These are phyloP conservation scores for Aphelinus certus DNA, from an alignment of 1,140 invertebrate genomes.

Conservation along the genomic window DNA sequence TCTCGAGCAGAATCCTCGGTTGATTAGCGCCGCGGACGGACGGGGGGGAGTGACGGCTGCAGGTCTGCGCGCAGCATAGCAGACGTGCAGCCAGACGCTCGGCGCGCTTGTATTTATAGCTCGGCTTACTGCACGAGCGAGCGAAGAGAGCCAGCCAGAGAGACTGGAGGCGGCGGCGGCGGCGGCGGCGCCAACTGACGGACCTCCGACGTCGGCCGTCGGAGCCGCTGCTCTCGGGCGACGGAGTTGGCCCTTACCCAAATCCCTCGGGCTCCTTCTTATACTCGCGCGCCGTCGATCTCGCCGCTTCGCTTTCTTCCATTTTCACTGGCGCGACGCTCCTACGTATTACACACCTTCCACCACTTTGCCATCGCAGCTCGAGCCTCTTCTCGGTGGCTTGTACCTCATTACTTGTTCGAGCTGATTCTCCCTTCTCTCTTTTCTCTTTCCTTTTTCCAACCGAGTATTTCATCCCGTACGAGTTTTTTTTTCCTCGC, in stretches of 20 bases:
- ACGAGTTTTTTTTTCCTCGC: too few species aligned
- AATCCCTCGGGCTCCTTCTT: slow-evolving; percentile 32
- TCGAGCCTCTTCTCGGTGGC: too few species aligned
- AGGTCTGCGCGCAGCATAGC: slow-evolving; percentile 40
- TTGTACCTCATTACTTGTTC: too few species aligned
- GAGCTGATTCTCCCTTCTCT: too few species aligned
- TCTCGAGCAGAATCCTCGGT: too few species aligned
- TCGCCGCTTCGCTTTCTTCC: slow-evolving; percentile 15
- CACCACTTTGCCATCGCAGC: too few species aligned
- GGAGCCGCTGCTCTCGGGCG: slow-evolving; percentile 1
- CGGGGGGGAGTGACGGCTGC: background rate
- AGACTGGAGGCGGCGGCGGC: background rate
- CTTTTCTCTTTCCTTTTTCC: too few species aligned
- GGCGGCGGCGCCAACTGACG: slow-evolving; percentile 18
- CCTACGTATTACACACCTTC: too few species aligned
- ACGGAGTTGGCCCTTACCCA: slow-evolving; percentile 40
- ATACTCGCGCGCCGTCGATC: slow-evolving; percentile 11
- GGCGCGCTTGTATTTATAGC: slow-evolving; percentile 44
- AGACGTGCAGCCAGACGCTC: slow-evolving; percentile 47
- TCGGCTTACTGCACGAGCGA: slow-evolving; percentile 25
- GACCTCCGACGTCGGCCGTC: slow-evolving; percentile 21
- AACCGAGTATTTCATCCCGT: too few species aligned
- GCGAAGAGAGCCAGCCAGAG: slow-evolving; percentile 41
- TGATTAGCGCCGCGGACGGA: too few species aligned
- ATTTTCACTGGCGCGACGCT: background rate